These are phyloP conservation scores for Botia almorhae DNA, from an alignment of 2,797 vertebrate genomes.

Conservation along the genomic window DNA sequence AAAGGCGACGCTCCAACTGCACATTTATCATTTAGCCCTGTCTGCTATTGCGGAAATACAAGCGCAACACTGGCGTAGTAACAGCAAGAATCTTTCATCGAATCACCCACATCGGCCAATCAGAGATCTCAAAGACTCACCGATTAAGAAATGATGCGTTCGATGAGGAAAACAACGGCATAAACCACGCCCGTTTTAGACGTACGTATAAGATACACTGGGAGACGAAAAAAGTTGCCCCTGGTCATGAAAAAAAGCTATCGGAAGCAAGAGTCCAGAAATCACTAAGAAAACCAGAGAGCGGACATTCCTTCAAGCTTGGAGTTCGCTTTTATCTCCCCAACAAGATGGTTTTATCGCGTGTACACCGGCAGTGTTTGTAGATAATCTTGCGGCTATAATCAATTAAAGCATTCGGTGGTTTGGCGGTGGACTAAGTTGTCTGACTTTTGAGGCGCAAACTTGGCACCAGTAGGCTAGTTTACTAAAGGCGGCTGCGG, in stretches of 20 bases:
- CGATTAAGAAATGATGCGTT: background rate
- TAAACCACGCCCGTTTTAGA: slow-evolving; percentile 55
- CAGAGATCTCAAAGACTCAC: background rate
- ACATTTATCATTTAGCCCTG: slow-evolving; percentile 12
- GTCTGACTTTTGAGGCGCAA: slow-evolving; percentile 56
- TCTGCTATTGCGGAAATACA: slow-evolving; percentile 44
- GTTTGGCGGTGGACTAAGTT: slow-evolving; percentile 41
- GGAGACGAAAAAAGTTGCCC: slow-evolving; percentile 60
- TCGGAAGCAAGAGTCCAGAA: slow-evolving; percentile 40
- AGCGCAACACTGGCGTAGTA: slow-evolving; percentile 7
- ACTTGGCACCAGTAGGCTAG: slow-evolving; percentile 56
- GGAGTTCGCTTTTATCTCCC: slow-evolving; percentile 21
- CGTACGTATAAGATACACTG: slow-evolving; percentile 52
- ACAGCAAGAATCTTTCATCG: slow-evolving; percentile 27
- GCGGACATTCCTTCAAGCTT: slow-evolving; percentile 19
- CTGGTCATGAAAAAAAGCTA: slow-evolving; percentile 59
- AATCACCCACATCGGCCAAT: background rate
- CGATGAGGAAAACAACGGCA: slow-evolving; percentile 37
- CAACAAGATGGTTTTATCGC: slow-evolving; percentile 30
- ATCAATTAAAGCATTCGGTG: slow-evolving; percentile 10
- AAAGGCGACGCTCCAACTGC: slow-evolving; percentile 35
- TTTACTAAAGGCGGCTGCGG: slow-evolving; percentile 63
- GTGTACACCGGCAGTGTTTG: background rate
- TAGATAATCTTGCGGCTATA: slow-evolving; percentile 4
- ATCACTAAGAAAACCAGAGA: slow-evolving; percentile 43